phyloP scores from a whole-genome alignment of 2,113 vertebrate species.

The Mugil cephalus region DNA sequence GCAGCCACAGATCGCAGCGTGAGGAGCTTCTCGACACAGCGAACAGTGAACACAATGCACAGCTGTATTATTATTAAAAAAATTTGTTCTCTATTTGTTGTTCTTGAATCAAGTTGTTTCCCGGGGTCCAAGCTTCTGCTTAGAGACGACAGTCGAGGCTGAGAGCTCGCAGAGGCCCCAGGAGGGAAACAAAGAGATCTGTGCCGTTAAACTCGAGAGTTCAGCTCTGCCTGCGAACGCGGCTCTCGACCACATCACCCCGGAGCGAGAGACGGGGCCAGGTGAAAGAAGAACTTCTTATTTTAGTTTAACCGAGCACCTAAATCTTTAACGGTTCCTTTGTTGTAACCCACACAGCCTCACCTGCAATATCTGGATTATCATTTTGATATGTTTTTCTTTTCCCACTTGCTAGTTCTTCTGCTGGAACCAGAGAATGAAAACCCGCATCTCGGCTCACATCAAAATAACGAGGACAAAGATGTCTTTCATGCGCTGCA shows the following conservation, averaged over 20 bases:
- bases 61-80: no score
- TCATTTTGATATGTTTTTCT: background rate
- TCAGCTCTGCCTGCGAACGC: constrained; percentile 38
- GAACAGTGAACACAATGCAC: no score
- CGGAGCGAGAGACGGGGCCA: constrained; percentile 53
- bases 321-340: no score
- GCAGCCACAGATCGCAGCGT: constrained; percentile 78
- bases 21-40: constrained; percentile 62
- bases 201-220: constrained; percentile 48
- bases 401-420: constrained; percentile 35
- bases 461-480: constrained; percentile 17
- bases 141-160: constrained; percentile 50
- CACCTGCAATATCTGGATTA: background rate
- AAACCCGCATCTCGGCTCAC: constrained; percentile 49
- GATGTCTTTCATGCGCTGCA: constrained; percentile 32
- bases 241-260: constrained; percentile 34
- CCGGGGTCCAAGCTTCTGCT: constrained; percentile 49
- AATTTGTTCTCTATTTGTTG: background rate
- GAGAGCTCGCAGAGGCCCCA: constrained; percentile 37
- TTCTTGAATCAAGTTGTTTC: constrained; percentile 21
- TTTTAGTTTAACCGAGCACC: no score
- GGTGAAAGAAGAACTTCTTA: constrained; percentile 54
- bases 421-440: constrained; percentile 56
- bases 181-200: constrained; percentile 32
- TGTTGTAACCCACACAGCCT: no score